Evolutionary conservation across 2,797 vertebrate genomes (phyloP).

Genomic region (Rhynchonycteris naso): DNA sequence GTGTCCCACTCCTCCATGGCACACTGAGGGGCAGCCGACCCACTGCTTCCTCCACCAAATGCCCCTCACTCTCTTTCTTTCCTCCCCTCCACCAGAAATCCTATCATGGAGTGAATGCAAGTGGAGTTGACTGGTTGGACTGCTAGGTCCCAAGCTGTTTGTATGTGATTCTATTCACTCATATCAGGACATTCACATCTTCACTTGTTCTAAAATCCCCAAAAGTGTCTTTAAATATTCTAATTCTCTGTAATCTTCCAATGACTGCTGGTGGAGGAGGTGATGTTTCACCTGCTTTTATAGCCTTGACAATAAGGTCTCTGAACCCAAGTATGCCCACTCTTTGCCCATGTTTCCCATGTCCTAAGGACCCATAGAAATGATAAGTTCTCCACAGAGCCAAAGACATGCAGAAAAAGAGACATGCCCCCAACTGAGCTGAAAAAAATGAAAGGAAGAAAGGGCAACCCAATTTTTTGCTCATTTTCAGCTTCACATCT

Average conservation of each 20-base stretch:
- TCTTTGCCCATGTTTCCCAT: neutral
- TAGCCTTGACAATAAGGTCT: conserved; percentile 13
- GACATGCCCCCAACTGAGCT: neutral
- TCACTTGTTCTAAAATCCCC: conserved; percentile 8
- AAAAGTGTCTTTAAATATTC: conserved; percentile 35
- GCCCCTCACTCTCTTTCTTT: neutral
- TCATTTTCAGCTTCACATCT: conserved; percentile 13
- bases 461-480: neutral
- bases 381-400: neutral
- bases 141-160: neutral
- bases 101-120: neutral
- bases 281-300: conserved; percentile 38
- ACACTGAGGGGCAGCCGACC: neutral
- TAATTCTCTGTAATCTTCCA: neutral
- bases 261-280: neutral
- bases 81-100: neutral
- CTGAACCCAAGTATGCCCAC: neutral
- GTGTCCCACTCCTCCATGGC: neutral
- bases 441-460: conserved; percentile 18
- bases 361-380: neutral
- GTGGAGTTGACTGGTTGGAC: neutral
- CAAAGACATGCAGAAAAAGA: neutral
- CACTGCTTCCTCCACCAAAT: neutral
- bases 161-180: neutral
- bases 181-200: neutral